phyloP scores from a whole-genome alignment of 2,888 invertebrate species.

The Acanthosepion esculentum region DNA sequence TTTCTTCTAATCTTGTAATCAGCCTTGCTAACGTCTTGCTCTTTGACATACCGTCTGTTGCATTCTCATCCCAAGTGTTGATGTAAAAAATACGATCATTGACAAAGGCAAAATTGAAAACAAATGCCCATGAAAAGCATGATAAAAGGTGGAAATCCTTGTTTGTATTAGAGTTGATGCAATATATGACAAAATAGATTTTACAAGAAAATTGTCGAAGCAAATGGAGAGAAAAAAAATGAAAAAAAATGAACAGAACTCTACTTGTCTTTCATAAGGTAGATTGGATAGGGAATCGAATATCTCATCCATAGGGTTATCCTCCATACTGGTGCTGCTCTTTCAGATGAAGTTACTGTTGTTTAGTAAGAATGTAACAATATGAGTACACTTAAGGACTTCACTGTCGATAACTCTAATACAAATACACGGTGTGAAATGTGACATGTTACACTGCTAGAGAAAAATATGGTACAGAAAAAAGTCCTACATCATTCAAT shows the following conservation, averaged over 20 bases:
- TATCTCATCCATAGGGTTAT: neutral
- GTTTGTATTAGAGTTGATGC: neutral
- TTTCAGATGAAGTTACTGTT: neutral
- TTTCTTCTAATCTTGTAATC: too few relatives aligned
- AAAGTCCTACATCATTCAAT: too few relatives aligned
- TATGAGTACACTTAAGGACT: too few relatives aligned
- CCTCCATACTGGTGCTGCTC: neutral
- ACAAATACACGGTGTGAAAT: neutral
- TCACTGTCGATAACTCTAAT: neutral
- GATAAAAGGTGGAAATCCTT: neutral
- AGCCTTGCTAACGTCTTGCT: too few relatives aligned
- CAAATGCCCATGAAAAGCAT: neutral
- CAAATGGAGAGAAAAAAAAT: too few relatives aligned
- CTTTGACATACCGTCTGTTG: too few relatives aligned
- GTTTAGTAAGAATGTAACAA: neutral
- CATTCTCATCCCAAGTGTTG: too few relatives aligned
- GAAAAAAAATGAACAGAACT: neutral
- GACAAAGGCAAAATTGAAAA: neutral
- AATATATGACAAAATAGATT: neutral
- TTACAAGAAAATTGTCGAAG: neutral
- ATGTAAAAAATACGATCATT: too few relatives aligned
- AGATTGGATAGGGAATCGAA: neutral
- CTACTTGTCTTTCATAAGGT: neutral
- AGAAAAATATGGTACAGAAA: too few relatives aligned
- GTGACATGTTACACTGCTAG: too few relatives aligned